These are phyloP conservation scores for Microplitis demolitor DNA, from an alignment of 1,140 invertebrate genomes.

Conservation along the genomic window DNA sequence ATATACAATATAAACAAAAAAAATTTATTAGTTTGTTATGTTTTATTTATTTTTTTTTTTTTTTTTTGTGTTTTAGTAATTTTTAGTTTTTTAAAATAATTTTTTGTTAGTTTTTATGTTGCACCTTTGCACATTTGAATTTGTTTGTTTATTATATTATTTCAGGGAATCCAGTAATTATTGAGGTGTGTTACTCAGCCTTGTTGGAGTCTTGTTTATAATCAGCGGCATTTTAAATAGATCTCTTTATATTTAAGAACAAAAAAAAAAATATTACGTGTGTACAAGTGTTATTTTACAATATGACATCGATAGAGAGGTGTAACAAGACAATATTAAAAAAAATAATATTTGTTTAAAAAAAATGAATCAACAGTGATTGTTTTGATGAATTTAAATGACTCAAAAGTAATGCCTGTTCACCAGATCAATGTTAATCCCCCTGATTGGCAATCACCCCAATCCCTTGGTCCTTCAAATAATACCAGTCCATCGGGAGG, in stretches of 20 bases:
- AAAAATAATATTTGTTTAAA: background rate
- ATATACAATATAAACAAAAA: no score
- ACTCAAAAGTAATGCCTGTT: slow-evolving; percentile 50
- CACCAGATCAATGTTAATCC: slow-evolving; percentile 56
- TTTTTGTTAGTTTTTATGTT: background rate
- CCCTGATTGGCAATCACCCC: slow-evolving; percentile 51
- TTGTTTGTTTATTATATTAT: background rate
- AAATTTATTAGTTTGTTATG: background rate
- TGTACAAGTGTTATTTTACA: background rate
- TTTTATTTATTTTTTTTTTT: background rate
- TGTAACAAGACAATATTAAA: background rate
- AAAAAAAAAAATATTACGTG: no score
- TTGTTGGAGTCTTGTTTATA: background rate
- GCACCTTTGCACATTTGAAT: background rate
- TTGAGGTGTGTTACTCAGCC: background rate
- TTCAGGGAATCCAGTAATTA: background rate
- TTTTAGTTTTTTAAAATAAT: background rate
- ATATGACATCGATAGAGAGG: background rate
- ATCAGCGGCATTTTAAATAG: background rate
- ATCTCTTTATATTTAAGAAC: no score
- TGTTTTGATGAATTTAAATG: slow-evolving; percentile 36
- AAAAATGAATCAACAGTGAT: slow-evolving; percentile 30
- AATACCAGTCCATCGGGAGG: slow-evolving; percentile 44
- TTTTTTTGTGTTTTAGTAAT: no score
- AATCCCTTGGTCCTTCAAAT: slow-evolving; percentile 43